Evolutionary conservation across 2,113 vertebrate species (phyloP).

Genomic region (Heloderma charlesbogerti): DNA sequence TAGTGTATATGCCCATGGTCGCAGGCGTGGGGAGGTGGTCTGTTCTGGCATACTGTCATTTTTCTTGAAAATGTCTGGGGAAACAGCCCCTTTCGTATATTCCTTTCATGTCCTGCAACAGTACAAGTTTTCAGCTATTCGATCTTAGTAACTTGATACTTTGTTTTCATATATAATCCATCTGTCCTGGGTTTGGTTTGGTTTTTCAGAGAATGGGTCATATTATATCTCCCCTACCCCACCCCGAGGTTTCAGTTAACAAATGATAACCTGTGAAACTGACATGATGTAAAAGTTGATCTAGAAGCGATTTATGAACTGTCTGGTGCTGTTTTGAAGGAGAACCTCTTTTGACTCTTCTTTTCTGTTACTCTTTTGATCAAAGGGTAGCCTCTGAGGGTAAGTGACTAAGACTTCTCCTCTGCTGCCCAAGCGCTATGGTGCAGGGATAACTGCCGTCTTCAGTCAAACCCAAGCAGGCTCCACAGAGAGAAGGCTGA

Average conservation of each 20-base stretch:
- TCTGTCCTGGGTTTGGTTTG: background rate
- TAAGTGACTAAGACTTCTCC: conserved; percentile 92
- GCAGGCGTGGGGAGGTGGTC: conserved; percentile 34
- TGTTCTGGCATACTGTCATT: background rate
- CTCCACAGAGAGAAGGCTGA: conserved; percentile 85
- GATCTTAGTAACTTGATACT: conserved; percentile 9
- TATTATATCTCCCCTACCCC: background rate
- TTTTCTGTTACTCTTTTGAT: conserved; percentile 91
- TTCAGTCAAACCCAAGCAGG: conserved; percentile 87
- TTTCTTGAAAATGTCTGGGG: background rate
- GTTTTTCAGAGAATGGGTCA: conserved; percentile 28
- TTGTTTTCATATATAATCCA: conserved; percentile 2
- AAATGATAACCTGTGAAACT: conserved; percentile 8
- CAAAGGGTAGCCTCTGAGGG: conserved; percentile 91
- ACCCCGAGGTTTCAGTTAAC: conserved; percentile 19
- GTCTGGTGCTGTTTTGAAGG: conserved; percentile 71
- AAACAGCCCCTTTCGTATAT: no score
- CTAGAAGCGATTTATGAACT: conserved; percentile 73
- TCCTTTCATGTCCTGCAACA: background rate
- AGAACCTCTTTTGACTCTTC: conserved; percentile 89
- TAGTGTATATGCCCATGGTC: background rate
- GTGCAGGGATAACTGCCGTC: conserved; percentile 89
- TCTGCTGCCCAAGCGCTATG: conserved; percentile 87
- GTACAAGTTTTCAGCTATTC: conserved; percentile 39
- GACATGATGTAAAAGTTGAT: conserved; percentile 25